phyloP scores from a whole-genome alignment of 1,140 invertebrate species.

The Drosophila willistoni region DNA sequence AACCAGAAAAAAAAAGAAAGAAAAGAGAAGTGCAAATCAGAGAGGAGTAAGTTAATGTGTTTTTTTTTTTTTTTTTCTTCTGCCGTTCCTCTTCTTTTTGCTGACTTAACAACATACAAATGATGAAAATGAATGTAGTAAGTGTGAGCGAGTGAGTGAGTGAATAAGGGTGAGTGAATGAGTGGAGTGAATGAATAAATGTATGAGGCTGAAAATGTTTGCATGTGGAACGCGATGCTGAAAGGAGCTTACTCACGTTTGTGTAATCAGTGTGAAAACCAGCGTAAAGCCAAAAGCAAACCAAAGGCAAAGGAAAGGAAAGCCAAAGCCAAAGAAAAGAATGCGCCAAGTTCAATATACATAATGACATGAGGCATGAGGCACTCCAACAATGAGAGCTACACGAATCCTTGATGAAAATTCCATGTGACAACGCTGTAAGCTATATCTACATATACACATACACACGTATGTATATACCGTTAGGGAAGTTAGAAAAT shows the following conservation, averaged over 20 bases:
- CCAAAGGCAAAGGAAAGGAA: constrained; percentile 25
- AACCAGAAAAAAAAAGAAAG: constrained; percentile 16
- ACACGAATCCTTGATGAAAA: constrained; percentile 66
- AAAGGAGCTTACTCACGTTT: constrained; percentile 79
- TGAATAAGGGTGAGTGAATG: constrained; percentile 58
- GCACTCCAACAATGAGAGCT: constrained; percentile 55
- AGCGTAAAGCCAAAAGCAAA: constrained; percentile 41
- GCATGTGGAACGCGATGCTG: constrained; percentile 77
- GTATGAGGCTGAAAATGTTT: constrained; percentile 70
- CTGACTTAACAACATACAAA: constrained; percentile 80
- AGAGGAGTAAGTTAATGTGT: constrained; percentile 66
- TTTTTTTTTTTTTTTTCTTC: constrained; percentile 45
- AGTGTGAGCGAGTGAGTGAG: constrained; percentile 53
- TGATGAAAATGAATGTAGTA: constrained; percentile 80
- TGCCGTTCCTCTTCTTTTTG: constrained; percentile 25
- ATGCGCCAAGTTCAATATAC: constrained; percentile 65
- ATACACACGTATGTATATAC: background rate
- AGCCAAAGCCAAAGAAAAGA: constrained; percentile 25
- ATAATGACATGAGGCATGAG: constrained; percentile 65
- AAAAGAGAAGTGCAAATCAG: constrained; percentile 67
- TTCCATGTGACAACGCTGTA: constrained; percentile 74
- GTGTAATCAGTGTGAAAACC: constrained; percentile 79
- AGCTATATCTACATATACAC: constrained; percentile 48
- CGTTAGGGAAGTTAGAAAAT: background rate
- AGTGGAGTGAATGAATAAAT: constrained; percentile 70